Evolutionary conservation across 2,797 vertebrate genomes (phyloP).

Genomic region (Myotis daubentonii): DNA sequence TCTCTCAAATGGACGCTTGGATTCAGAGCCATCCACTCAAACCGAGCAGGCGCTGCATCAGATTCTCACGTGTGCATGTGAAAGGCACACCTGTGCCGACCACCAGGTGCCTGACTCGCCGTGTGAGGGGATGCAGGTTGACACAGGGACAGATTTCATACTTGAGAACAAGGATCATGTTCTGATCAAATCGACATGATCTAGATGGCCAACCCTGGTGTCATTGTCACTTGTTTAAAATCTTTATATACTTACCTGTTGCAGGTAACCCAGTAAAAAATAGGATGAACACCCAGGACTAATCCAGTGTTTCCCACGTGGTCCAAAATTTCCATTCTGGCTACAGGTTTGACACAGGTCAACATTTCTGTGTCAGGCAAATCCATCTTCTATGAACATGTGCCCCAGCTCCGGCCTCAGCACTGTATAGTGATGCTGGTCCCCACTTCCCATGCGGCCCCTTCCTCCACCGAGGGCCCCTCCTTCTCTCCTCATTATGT

Average conservation of each 20-base stretch:
- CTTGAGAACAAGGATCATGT: too few relatives aligned
- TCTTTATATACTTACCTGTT: too few relatives aligned
- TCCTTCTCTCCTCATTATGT: fast-evolving
- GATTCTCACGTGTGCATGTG: neutral
- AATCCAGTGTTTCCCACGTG: neutral
- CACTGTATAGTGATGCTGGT: fast-evolving
- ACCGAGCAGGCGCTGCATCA: neutral
- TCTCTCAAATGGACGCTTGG: neutral
- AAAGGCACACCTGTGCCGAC: neutral
- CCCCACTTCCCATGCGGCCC: fast-evolving
- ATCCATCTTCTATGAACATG: fast-evolving
- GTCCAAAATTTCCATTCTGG: neutral
- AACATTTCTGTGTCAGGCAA: neutral
- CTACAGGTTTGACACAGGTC: neutral
- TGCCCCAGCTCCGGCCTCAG: neutral
- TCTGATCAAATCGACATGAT: neutral
- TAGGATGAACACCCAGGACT: neutral
- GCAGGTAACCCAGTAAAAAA: neutral
- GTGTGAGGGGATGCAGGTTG: fast-evolving
- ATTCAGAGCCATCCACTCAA: neutral
- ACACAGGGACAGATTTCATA: fast-evolving
- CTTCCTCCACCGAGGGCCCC: too few relatives aligned
- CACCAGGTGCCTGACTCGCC: neutral
- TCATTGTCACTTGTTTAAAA: neutral
- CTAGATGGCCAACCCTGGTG: too few relatives aligned